Evolutionary conservation across 2,113 vertebrate species (phyloP), one percentile per base, ranked within the genome.

Genomic region (Rutilus rutilus): DNA sequence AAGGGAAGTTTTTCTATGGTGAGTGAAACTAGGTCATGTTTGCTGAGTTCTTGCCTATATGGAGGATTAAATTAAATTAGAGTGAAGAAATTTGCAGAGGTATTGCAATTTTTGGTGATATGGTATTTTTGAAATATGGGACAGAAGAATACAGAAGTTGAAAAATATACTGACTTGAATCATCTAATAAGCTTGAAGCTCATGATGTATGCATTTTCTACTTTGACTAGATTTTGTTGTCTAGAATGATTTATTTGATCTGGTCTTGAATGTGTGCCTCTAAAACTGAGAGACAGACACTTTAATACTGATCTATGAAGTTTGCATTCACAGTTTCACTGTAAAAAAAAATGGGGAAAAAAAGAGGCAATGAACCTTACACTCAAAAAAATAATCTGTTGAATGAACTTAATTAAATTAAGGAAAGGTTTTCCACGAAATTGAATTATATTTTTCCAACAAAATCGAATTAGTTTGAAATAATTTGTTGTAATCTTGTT

Each of bases 51-150:
- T 83, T 85, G 67, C 85, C 83, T 85, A 25, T 89, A 87, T 87
- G 79, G 83, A 65, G 88, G 88, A 90, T 90, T 89, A 88, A 86
- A 89, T 87, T 67, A 83, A 88, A 88, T 88, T 86, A 87, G 85
- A 74, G 77, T 89, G 78, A 85, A 87, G 79, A 89, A 89, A 86
- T 88, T 85, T 88, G 78, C 85, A 86, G 86, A 86, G 84, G 64
- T 71, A 85, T 89, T 76, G 78, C 83, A 85, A 57, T 86, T 82
- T 88, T 77, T 54, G 81, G 71, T 86, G 83, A 86, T 81, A 27
- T 77, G 81, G 78, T 67, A 47, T 52, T 84, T 90, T 59, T 79
- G 83, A 88, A 85, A 87, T 84, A 39, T 71, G 39, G 64, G 64
- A 67, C 62, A 33, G 42, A 39, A 69, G 6, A 59, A 59, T 36